A percentile compares a stretch with the other conserved stretches of the same genome.
These are phyloP conservation scores for Oryzias woworae DNA, from an alignment of 2,113 vertebrate genomes.

Conservation along the genomic window DNA sequence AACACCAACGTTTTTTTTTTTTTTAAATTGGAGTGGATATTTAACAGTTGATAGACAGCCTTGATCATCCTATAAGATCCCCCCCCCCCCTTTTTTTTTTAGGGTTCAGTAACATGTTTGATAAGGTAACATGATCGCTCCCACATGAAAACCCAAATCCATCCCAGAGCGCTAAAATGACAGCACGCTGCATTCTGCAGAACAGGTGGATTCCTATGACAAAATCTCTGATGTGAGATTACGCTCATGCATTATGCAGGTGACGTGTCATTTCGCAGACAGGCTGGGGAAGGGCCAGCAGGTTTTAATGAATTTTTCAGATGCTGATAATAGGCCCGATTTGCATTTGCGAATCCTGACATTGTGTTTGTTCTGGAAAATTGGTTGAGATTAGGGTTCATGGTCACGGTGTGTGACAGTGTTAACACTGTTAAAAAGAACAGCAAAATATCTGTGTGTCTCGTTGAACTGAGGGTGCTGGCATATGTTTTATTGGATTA, in stretches of 20 bases:
- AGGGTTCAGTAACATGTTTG: constrained; percentile 53
- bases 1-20: no score
- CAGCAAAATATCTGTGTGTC: constrained; percentile 11
- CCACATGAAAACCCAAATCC: constrained; percentile 57
- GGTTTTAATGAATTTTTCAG: constrained; percentile 66
- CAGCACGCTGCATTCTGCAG: constrained; percentile 40
- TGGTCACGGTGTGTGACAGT: constrained; percentile 26
- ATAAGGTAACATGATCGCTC: constrained; percentile 55
- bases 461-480: constrained; percentile 13
- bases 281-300: constrained; percentile 34
- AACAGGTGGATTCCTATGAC: constrained; percentile 47
- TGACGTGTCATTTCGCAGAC: constrained; percentile 50
- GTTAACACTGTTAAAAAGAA: constrained; percentile 44
- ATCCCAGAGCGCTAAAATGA: constrained; percentile 40
- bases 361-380: constrained; percentile 68
- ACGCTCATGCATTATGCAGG: constrained; percentile 66
- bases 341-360: constrained; percentile 52
- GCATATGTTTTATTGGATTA: constrained; percentile 39
- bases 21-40: no score
- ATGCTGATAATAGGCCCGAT: constrained; percentile 52
- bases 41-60: no score
- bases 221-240: constrained; percentile 51
- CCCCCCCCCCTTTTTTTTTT: no score
- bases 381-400: constrained; percentile 57
- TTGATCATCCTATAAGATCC: no score